These are phyloP conservation scores for Odontesthes bonariensis DNA, from an alignment of 2,113 vertebrate genomes.

Conservation along the genomic window DNA sequence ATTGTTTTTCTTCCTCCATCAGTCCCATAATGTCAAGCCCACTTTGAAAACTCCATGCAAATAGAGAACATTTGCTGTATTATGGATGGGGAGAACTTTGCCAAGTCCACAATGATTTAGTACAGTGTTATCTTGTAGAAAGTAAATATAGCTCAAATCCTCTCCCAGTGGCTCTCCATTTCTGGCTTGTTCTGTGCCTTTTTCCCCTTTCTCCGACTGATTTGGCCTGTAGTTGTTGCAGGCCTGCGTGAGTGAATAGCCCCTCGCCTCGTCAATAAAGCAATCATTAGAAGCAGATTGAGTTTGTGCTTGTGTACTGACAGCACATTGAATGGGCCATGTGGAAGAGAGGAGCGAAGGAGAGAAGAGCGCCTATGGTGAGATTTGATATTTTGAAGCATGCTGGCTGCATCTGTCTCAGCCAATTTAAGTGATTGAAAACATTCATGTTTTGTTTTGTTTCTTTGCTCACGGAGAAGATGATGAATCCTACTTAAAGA, in stretches of 20 bases:
- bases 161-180: constrained; percentile 22
- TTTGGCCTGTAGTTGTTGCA: constrained; percentile 67
- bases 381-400: constrained; percentile 69
- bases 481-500: constrained; percentile 11
- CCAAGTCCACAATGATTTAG: constrained; percentile 49
- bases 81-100: constrained; percentile 25
- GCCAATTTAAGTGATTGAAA: constrained; percentile 64
- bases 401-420: constrained; percentile 60
- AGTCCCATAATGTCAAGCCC: neutral
- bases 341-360: constrained; percentile 24
- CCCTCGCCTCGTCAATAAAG: constrained; percentile 76
- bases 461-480: constrained; percentile 15
- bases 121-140: constrained; percentile 38
- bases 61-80: neutral
- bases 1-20: neutral
- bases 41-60: neutral
- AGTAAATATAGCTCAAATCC: constrained; percentile 54
- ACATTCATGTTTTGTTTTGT: constrained; percentile 25
- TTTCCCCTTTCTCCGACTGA: constrained; percentile 57
- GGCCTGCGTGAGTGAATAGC: constrained; percentile 69
- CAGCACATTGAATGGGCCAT: constrained; percentile 44
- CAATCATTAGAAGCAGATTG: constrained; percentile 79
- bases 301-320: constrained; percentile 72
- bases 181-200: constrained; percentile 21
- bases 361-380: constrained; percentile 38